These are phyloP conservation scores for Callaeas wilsoni DNA, from an alignment of 2,113 vertebrate genomes.

Conservation along the genomic window DNA sequence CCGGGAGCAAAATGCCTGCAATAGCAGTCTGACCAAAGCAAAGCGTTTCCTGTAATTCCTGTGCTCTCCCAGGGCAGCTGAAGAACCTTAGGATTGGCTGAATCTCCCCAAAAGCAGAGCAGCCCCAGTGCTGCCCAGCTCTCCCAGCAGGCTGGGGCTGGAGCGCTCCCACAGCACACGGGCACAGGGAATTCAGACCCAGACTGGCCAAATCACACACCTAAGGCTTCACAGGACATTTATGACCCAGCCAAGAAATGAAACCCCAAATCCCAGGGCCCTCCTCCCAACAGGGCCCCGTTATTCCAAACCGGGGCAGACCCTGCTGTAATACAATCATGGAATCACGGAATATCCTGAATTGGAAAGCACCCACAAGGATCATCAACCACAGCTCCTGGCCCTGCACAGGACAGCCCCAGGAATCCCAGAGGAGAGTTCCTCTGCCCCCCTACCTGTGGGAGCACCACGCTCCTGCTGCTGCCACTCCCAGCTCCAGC, in stretches of 20 bases:
- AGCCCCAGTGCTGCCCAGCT: fast-evolving
- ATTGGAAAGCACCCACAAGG: not conserved
- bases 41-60: not conserved
- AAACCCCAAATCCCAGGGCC: not conserved
- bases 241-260: not conserved
- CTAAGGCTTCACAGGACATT: not conserved
- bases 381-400: not conserved
- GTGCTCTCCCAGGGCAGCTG: not conserved
- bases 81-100: not conserved
- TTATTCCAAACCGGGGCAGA: fast-evolving
- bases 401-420: not conserved
- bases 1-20: not conserved
- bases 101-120: not conserved
- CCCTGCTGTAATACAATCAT: not conserved
- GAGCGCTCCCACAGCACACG: fast-evolving
- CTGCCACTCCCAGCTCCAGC: not conserved
- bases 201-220: not conserved
- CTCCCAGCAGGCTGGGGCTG: not conserved
- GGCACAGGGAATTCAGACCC: not conserved
- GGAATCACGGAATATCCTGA: not conserved
- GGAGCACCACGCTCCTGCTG: not conserved
- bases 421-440: not conserved
- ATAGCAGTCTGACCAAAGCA: fast-evolving
- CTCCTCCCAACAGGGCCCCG: not conserved
- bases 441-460: not conserved